These are phyloP conservation scores for Antennarius maculatus DNA, from an alignment of 2,797 vertebrate species.

Conservation along the genomic window DNA sequence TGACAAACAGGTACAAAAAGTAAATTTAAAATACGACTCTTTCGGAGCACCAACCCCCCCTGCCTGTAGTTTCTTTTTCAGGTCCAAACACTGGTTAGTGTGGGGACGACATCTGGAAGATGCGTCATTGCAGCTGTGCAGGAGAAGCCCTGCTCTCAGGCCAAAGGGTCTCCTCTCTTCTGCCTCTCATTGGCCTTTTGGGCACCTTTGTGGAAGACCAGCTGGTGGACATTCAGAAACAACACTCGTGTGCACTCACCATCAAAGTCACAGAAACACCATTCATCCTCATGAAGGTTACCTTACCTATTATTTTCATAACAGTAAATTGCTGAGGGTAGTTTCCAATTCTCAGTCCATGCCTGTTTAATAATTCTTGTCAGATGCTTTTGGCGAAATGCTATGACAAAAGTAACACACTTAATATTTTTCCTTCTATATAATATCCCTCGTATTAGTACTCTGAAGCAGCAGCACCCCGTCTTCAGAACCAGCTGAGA, in stretches of 20 bases:
- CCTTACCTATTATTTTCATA: too few relatives aligned
- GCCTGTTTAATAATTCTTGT: not conserved
- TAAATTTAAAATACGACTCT: conserved; percentile 63
- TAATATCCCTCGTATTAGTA: conserved; percentile 21
- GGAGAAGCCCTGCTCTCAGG: conserved; percentile 72
- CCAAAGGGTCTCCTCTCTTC: conserved; percentile 75
- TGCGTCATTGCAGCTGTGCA: conserved; percentile 82
- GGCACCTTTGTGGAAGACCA: conserved; percentile 66
- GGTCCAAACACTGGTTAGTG: conserved; percentile 50
- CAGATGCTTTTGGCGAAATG: conserved; percentile 11
- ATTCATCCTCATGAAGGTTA: not conserved
- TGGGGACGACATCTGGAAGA: conserved; percentile 80
- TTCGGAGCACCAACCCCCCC: conserved; percentile 47
- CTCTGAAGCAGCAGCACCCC: conserved; percentile 31
- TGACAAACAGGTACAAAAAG: conserved; percentile 56
- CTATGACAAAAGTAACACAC: conserved; percentile 8
- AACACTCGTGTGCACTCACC: conserved; percentile 25
- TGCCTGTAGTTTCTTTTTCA: conserved; percentile 49
- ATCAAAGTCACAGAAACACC: conserved; percentile 16
- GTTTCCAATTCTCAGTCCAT: not conserved
- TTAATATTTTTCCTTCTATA: not conserved
- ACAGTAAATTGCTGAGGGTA: not conserved
- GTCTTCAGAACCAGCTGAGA: conserved; percentile 67
- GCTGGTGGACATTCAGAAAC: conserved; percentile 68
- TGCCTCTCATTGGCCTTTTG: conserved; percentile 62